Evolutionary conservation across 2,113 vertebrate species (phyloP), one percentile per base, ranked within the genome.

Genomic region (Sialia sialis): DNA sequence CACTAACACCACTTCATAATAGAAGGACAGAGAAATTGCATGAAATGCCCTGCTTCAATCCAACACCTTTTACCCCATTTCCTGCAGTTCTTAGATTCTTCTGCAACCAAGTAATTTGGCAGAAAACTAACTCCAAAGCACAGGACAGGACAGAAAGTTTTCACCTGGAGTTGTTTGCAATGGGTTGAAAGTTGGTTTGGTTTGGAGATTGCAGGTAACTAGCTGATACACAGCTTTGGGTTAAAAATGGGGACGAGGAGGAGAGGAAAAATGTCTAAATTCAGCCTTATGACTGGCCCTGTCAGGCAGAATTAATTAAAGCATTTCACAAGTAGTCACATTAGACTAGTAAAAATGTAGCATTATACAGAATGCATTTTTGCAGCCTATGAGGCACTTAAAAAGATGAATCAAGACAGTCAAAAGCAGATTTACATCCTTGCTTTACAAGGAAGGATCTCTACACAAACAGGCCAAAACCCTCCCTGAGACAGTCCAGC

Each of bases 251-350:
- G 34, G 20, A 3, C 8, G 63, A 86, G 36, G 9, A 87, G 14
- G 36, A 76, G 32, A 84, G 19, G 18, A 7, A 25, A 58, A 86
- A 49, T 30, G 13, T 63, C 27, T 63, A 55, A 85, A 88, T 60
- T 41, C 59, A 78, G 49, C 21, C 39, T 29, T 36, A 11, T 23
- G 38, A 58, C 20, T 66, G 4, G 1, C 27, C 56, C 44, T 77
- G 36, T n/a, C 86, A 79, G 39, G 51, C 14, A 95, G 60, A 86
- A 90, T 48, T 74, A 76, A 70, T 59, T 56, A 74, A 86, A 93
- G 26, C 22, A 41, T 70, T 86, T 86, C 56, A 72, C 55, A 83
- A 80, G 19, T 59, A 91, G 46, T 92, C 74, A 82, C n/a, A 44
- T 79, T 38, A 84, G 49, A 72, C 9, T 38, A 74, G 79, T 78